Evolutionary conservation across 2,888 invertebrate species (phyloP), one percentile per base, ranked within the genome.

Genomic region (Atrina japonica): DNA sequence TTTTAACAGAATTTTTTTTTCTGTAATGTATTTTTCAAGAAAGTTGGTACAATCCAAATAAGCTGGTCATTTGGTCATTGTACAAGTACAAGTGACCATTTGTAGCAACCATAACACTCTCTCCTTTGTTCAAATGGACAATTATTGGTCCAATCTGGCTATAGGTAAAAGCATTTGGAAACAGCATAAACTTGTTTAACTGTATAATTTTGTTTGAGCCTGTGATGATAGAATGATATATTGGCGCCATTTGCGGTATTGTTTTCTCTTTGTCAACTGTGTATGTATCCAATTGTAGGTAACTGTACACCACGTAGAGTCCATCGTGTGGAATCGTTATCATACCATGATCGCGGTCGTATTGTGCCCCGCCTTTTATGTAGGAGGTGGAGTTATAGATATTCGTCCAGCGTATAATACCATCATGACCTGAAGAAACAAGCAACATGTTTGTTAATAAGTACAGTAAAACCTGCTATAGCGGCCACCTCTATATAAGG

Each of bases 261-360:
- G 21, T 47, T 7, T 0, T 30, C 1, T 41, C 14, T 18, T 14
- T 30, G 16, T 56, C 18, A 7, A 56, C 35, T 14, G 61, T 61
- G 30, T 61, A 61, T 0, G 49, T 21, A 25, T 61, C 49, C 18
- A 61, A 49, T 21, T 61, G 61, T 29, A 61, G 25, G 16, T 61
- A 61, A 16, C 50, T 61, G 35, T 61, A 61, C 1, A 61, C 49
- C 18, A n/a, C 61, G 21, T 61, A 61, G 7, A 61, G n/a, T n/a
- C 61, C 61, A 35, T 49, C 43, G n/a, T 29, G 27, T 9, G 47
- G 47, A 21, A 61, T 47, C 11, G 29, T 49, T 1, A 61, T 45
- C 29, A 14, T 30, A 27, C 61, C 61, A 1, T 21, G 14, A 9
- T n/a, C 11, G 11, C 35, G 35, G 35, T 56, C 21, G 21, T 56